Evolutionary conservation across 1,140 invertebrate species (phyloP).

Genomic region (Camponotus pennsylvanicus): DNA sequence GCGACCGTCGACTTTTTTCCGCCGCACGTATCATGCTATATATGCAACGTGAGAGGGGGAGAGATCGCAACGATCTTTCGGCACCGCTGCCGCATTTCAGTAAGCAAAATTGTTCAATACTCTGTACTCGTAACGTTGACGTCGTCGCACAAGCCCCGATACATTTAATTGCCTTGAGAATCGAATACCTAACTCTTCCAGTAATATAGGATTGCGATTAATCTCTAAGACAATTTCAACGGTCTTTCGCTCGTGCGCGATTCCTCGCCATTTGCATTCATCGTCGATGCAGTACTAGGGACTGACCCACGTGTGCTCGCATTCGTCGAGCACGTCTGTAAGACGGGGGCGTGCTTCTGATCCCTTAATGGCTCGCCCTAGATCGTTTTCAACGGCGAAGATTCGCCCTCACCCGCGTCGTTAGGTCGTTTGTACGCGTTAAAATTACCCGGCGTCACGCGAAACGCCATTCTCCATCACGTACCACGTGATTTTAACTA

Average conservation of each 20-base stretch:
- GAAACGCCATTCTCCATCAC: constrained; percentile 43
- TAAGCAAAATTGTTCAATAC: constrained; percentile 67
- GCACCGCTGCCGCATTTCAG: constrained; percentile 37
- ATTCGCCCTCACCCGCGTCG: not conserved
- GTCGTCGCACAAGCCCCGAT: not conserved
- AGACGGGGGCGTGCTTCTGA: constrained; percentile 15
- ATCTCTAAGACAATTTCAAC: not conserved
- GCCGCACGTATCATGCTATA: constrained; percentile 55
- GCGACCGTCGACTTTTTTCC: constrained; percentile 27
- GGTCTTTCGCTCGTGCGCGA: not conserved
- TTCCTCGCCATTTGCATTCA: constrained; percentile 38
- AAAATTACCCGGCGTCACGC: constrained; percentile 39
- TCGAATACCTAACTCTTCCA: not conserved
- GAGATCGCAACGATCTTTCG: constrained; percentile 35
- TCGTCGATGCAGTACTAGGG: not conserved
- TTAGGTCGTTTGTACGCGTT: constrained; percentile 56
- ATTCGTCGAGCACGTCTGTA: constrained; percentile 25
- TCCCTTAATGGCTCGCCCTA: constrained; percentile 35
- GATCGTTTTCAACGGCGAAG: constrained; percentile 17
- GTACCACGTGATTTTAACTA: constrained; percentile 52
- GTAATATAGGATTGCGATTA: not conserved
- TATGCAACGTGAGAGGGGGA: constrained; percentile 40
- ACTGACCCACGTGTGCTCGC: constrained; percentile 24
- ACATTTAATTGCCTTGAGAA: not conserved
- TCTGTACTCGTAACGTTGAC: not conserved